Percentiles rank a stretch among this genome's conserved stretches.
phyloP scores from a whole-genome alignment of 2,888 invertebrate species.

The Brachyopa scutellaris region DNA sequence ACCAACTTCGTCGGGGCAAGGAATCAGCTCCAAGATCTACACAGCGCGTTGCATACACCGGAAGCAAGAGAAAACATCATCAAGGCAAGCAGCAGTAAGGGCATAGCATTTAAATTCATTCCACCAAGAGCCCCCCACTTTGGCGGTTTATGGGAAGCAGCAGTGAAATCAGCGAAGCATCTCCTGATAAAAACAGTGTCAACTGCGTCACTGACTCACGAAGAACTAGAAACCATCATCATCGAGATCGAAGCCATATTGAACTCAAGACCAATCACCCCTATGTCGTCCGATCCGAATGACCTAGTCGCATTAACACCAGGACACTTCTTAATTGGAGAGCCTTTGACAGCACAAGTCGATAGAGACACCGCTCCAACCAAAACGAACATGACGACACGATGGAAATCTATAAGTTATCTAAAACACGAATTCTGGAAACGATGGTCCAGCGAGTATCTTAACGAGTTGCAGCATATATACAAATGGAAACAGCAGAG shows the following conservation, averaged over 20 bases:
- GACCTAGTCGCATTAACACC: slow-evolving; percentile 45
- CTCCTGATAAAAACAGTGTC: neutral
- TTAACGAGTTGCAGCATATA: neutral
- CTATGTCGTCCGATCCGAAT: slow-evolving; percentile 37
- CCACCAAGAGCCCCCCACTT: slow-evolving; percentile 36
- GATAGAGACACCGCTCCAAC: neutral
- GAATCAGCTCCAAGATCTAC: neutral
- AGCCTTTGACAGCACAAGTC: slow-evolving; percentile 10
- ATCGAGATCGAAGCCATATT: slow-evolving; percentile 24
- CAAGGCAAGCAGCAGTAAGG: neutral
- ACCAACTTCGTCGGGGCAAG: slow-evolving; percentile 10
- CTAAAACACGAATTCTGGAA: slow-evolving; percentile 20
- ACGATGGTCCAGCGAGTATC: slow-evolving; percentile 28
- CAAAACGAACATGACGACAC: neutral
- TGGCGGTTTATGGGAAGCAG: slow-evolving; percentile 17
- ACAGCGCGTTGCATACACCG: too few species aligned
- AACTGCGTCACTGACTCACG: neutral
- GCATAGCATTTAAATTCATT: slow-evolving; percentile 29
- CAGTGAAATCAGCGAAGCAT: slow-evolving; percentile 39
- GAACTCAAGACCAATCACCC: slow-evolving; percentile 30
- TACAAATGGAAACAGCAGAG: slow-evolving; percentile 32
- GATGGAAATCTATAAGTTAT: slow-evolving; percentile 12
- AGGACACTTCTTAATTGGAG: neutral
- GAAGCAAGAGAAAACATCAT: neutral
- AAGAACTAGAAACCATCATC: slow-evolving; percentile 3